phyloP scores from a whole-genome alignment of 2,888 invertebrate species.

The Drosophila longiperda region DNA sequence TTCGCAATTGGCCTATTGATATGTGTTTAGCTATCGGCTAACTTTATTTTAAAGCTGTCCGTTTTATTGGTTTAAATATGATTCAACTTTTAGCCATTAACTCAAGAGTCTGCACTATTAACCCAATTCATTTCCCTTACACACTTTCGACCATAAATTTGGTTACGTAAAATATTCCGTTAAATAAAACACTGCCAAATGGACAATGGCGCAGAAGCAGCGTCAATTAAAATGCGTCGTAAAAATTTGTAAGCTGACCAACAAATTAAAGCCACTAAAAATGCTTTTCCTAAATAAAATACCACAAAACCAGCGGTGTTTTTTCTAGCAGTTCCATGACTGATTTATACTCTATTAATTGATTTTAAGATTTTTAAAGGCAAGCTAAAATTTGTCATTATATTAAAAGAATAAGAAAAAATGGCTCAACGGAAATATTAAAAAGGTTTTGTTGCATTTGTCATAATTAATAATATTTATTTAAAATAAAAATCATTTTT shows the following conservation, averaged over 20 bases:
- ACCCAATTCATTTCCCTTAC: constrained; percentile 46
- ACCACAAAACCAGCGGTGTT: neutral
- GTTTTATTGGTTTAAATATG: constrained; percentile 1
- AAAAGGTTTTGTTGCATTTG: neutral
- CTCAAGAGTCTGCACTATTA: constrained; percentile 28
- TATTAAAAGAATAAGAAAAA: neutral
- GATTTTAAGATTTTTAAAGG: neutral
- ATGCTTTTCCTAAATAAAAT: constrained; percentile 22
- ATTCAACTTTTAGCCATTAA: constrained; percentile 17
- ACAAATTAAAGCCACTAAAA: constrained; percentile 52
- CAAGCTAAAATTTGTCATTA: neutral
- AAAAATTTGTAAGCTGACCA: constrained; percentile 59
- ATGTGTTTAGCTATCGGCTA: constrained; percentile 16
- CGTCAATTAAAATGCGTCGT: constrained; percentile 58
- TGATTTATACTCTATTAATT: constrained; percentile 22
- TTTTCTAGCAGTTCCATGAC: neutral
- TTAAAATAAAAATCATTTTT: neutral
- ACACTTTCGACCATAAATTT: constrained; percentile 43
- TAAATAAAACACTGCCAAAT: constrained; percentile 41
- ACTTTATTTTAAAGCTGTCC: constrained; percentile 31
- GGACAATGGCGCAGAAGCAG: constrained; percentile 28
- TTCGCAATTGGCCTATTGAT: constrained; percentile 50
- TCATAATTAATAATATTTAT: neutral
- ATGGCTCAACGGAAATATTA: neutral
- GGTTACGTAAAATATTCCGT: constrained; percentile 41